phyloP scores from a whole-genome alignment of 1,140 invertebrate genomes.

The Matsumurasca onukii region DNA sequence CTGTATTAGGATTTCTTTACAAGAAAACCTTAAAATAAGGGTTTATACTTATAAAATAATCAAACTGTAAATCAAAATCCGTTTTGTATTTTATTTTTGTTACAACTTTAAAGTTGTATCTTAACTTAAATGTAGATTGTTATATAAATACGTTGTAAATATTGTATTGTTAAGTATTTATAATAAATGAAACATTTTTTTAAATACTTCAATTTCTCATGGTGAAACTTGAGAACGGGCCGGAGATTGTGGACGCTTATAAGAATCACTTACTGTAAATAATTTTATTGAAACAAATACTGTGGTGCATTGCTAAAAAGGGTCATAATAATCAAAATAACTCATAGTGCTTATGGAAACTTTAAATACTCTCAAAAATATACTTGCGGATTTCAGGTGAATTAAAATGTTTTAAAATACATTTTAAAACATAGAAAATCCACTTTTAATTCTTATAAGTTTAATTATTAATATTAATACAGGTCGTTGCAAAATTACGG shows the following conservation, averaged over 20 bases:
- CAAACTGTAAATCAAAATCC: conserved; percentile 6
- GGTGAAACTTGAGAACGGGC: conserved; percentile 13
- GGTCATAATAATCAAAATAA: not conserved
- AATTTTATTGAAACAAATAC: not conserved
- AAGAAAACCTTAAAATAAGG: not conserved
- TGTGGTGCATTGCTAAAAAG: not conserved
- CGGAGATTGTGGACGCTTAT: too few relatives aligned
- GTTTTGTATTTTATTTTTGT: not conserved
- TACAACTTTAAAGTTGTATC: not conserved
- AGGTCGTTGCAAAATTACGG: too few relatives aligned
- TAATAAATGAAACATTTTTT: conserved; percentile 22
- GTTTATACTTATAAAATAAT: not conserved
- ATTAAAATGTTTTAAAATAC: too few relatives aligned
- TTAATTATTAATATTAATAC: too few relatives aligned
- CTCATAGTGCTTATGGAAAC: not conserved
- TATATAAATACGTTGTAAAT: conserved; percentile 10
- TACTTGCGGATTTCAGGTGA: too few relatives aligned
- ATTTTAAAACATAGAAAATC: too few relatives aligned
- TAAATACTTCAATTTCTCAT: conserved; percentile 17
- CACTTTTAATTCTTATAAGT: too few relatives aligned
- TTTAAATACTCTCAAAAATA: not conserved
- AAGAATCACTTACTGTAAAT: not conserved
- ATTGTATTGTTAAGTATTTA: conserved; percentile 20
- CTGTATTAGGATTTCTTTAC: not conserved
- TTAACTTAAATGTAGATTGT: conserved; percentile 19